Evolutionary conservation across 2,113 vertebrate genomes (phyloP).

Genomic region (Ramphastos sulfuratus): DNA sequence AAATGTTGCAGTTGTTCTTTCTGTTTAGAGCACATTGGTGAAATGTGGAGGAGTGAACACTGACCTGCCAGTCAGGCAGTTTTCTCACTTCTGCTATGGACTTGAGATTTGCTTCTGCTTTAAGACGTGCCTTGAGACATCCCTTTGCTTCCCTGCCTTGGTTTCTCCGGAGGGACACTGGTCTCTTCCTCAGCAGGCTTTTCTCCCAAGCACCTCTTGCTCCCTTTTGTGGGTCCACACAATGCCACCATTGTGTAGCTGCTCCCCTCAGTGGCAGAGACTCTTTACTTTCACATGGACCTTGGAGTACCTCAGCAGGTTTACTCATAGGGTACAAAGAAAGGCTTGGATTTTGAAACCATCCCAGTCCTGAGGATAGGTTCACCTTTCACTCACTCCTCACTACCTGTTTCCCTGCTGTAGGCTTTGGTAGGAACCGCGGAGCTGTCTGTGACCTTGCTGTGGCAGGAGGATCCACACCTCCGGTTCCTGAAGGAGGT

Average conservation of each 20-base stretch:
- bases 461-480: conserved; percentile 82
- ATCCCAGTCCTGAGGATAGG: no score
- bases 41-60: neutral
- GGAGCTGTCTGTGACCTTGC: conserved; percentile 80
- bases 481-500: conserved; percentile 81
- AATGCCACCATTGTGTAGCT: neutral
- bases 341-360: neutral
- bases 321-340: neutral
- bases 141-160: neutral
- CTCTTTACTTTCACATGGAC: neutral
- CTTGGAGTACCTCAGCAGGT: neutral
- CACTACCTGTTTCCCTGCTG: neutral
- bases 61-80: neutral
- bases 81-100: neutral
- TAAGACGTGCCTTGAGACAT: neutral
- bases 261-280: neutral
- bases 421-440: conserved; percentile 72
- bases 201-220: neutral
- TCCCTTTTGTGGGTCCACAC: neutral
- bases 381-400: neutral
- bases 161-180: neutral
- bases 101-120: neutral
- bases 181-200: neutral
- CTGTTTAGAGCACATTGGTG: neutral
- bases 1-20: neutral